phyloP scores from a whole-genome alignment of 1,140 invertebrate genomes.

The Monomorium pharaonis region DNA sequence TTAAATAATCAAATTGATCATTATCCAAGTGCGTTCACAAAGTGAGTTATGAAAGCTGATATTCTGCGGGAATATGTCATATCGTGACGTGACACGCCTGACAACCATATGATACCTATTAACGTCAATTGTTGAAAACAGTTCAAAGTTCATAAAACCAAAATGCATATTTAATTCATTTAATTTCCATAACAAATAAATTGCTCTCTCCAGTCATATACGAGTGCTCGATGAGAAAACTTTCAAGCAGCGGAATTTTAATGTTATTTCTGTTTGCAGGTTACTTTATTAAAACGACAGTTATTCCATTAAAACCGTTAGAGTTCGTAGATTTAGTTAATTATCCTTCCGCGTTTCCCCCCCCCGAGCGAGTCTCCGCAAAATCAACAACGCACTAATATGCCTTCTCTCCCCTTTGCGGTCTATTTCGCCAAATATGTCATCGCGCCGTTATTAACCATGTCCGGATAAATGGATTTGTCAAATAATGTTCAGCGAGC shows the following conservation, averaged over 20 bases:
- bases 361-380: background rate
- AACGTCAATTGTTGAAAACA: constrained; percentile 1
- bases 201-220: background rate
- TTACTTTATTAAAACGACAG: constrained; percentile 17
- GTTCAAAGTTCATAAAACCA: background rate
- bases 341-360: background rate
- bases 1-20: constrained; percentile 8
- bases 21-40: constrained; percentile 11
- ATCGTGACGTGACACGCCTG: background rate
- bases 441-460: background rate
- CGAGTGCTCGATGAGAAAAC: background rate
- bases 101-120: background rate
- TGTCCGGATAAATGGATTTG: constrained; percentile 10
- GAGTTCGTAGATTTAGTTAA: constrained; percentile 3
- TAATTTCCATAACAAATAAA: constrained; percentile 18
- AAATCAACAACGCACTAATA: background rate
- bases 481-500: background rate
- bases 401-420: background rate
- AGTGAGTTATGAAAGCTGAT: background rate
- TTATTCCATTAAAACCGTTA: background rate
- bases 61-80: background rate
- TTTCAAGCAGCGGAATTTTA: background rate
- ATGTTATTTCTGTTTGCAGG: background rate
- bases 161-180: background rate
- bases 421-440: background rate